These are phyloP conservation scores for Argentina silus DNA, from an alignment of 2,797 vertebrate species.

Conservation along the genomic window DNA sequence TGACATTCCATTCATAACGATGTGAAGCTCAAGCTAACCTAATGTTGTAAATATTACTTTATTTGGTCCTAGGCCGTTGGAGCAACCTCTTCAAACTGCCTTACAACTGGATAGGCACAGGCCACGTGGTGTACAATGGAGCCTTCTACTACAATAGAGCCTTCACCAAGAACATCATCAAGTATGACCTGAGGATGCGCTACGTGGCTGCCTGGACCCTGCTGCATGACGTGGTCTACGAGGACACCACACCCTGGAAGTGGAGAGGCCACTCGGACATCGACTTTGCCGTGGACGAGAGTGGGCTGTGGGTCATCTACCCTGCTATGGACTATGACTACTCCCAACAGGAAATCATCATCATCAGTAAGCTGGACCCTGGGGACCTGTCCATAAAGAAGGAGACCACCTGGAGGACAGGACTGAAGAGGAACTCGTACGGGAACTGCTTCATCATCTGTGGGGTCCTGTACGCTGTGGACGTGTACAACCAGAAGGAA, in stretches of 20 bases:
- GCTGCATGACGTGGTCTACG: conserved; percentile 91
- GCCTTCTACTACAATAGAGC: conserved; percentile 98
- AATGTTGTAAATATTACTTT: too few species aligned
- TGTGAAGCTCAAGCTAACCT: too few species aligned
- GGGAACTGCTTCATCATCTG: conserved; percentile 98
- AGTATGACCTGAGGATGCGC: conserved; percentile 92
- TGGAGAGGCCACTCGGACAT: conserved; percentile 98
- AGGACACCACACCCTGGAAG: conserved; percentile 96
- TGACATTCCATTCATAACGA: too few species aligned
- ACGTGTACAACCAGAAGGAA: conserved; percentile 89
- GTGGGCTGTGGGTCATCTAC: conserved; percentile 97
- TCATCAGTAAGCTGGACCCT: conserved; percentile 92
- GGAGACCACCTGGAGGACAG: conserved; percentile 93
- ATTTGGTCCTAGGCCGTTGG: conserved; percentile 88
- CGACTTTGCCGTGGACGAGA: conserved; percentile 96
- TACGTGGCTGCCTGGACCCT: conserved; percentile 93
- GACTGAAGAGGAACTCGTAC: conserved; percentile 88
- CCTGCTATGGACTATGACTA: conserved; percentile 88
- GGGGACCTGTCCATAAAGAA: conserved; percentile 89
- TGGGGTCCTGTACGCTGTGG: conserved; percentile 91
- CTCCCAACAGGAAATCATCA: conserved; percentile 89
- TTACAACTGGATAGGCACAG: conserved; percentile 98
- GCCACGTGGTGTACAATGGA: conserved; percentile 94
- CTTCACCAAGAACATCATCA: conserved; percentile 99
- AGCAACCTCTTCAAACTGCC: conserved; percentile 98